Conservation (phyloP, 2,797 vertebrate genomes). For the Chromobotia macracanthus region DNA sequence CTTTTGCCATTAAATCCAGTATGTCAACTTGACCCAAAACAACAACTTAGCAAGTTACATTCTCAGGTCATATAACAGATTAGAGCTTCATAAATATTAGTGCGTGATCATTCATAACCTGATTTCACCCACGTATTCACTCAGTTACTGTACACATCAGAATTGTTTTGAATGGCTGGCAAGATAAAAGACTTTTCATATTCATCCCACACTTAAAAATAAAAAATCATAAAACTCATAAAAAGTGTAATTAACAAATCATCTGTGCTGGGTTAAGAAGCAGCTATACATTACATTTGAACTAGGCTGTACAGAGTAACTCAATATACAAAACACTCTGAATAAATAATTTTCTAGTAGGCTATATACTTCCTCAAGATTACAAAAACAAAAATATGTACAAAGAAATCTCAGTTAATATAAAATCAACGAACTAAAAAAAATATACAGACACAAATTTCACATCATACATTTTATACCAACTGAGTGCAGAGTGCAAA, state of each 20-base stretch:
- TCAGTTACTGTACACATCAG: not conserved
- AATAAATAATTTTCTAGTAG: conserved; percentile 80
- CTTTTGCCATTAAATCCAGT: not conserved
- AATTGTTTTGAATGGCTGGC: not conserved
- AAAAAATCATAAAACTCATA: conserved; percentile 46
- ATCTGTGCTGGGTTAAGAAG: conserved; percentile 66
- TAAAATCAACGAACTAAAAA: conserved; percentile 71
- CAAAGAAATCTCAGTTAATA: conserved; percentile 81
- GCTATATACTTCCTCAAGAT: conserved; percentile 74
- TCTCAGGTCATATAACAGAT: conserved; percentile 31
- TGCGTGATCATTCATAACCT: not conserved
- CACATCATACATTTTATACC: conserved; percentile 61
- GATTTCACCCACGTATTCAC: conserved; percentile 8
- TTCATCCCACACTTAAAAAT: conserved; percentile 50
- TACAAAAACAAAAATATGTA: conserved; percentile 77
- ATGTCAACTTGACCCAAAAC: not conserved
- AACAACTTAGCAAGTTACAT: conserved; percentile 21
- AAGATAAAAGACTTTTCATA: conserved; percentile 18
- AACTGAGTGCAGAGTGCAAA: conserved; percentile 66
- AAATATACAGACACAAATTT: conserved; percentile 52
- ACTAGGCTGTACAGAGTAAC: conserved; percentile 75
- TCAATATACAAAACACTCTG: conserved; percentile 83
- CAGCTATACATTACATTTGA: conserved; percentile 75
- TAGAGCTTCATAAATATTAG: conserved; percentile 1
- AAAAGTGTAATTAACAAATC: conserved; percentile 67